These are phyloP conservation scores for Polyommatus icarus DNA, from an alignment of 2,888 invertebrate species.

Conservation along the genomic window DNA sequence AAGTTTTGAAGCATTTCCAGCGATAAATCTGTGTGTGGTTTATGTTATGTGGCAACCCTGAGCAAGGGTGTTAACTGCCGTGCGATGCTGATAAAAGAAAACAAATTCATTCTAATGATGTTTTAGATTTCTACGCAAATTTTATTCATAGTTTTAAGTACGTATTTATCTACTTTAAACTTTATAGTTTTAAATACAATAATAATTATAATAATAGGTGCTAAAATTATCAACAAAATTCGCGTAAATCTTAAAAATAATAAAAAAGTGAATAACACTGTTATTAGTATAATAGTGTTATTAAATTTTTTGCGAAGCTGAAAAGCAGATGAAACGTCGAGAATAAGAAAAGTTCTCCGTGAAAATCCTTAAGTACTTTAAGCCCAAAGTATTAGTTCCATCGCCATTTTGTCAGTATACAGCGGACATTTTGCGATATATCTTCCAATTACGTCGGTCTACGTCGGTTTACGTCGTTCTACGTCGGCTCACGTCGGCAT, in stretches of 20 bases:
- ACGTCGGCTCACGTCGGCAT: conserved; percentile 18
- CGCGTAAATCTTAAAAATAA: too few species aligned
- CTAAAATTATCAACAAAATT: too few species aligned
- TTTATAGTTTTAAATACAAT: too few species aligned
- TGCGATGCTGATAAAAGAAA: background rate
- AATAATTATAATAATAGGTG: too few species aligned
- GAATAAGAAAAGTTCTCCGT: background rate
- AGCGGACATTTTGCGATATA: background rate
- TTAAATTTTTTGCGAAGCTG: too few species aligned
- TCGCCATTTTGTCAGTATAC: background rate
- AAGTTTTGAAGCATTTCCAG: background rate
- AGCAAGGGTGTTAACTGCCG: background rate
- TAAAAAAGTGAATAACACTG: too few species aligned
- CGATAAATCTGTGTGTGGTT: background rate
- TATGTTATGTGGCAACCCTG: background rate
- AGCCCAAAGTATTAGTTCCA: background rate
- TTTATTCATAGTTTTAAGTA: too few species aligned
- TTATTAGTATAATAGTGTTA: too few species aligned
- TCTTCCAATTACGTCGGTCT: conserved; percentile 13
- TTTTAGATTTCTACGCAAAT: too few species aligned
- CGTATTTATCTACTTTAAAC: too few species aligned
- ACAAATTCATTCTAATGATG: too few species aligned
- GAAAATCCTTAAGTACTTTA: background rate
- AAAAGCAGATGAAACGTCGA: background rate
- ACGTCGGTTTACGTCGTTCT: background rate